Conservation (phyloP, 2,797 vertebrate genomes). For the Tenualosa thibaudeaui region DNA sequence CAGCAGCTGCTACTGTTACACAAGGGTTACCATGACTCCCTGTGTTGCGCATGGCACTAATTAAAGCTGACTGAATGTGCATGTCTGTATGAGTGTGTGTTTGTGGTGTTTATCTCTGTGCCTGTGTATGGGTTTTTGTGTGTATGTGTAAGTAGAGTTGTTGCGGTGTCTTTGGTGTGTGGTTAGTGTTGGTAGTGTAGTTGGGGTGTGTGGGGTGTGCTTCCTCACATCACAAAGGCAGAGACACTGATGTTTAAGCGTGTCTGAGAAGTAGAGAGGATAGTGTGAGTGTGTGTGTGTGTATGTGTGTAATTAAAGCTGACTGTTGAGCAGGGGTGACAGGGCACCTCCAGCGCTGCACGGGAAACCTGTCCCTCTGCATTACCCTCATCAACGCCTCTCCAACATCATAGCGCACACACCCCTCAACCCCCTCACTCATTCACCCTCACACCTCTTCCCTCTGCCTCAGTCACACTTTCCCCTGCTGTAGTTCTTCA, state of each 20-base stretch:
- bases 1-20: not conserved
- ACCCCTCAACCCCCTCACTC: not conserved
- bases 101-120: not conserved
- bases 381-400: not conserved
- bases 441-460: not conserved
- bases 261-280: not conserved
- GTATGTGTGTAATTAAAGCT: slow-evolving; percentile 30
- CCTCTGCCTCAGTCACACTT: too few species aligned
- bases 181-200: not conserved
- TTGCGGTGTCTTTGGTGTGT: not conserved
- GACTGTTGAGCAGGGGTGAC: slow-evolving; percentile 1
- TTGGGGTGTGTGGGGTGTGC: not conserved
- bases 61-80: not conserved
- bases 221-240: not conserved
- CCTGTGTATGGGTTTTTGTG: not conserved
- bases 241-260: not conserved
- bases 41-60: not conserved
- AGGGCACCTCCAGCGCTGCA: not conserved
- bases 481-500: too few species aligned
- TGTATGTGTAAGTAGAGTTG: too few species aligned
- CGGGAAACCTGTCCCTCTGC: not conserved
- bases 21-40: not conserved
- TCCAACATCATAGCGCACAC: not conserved
- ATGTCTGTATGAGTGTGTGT: not conserved
- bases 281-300: slow-evolving; percentile 12